Evolutionary conservation across 2,888 invertebrate species (phyloP).

Genomic region (Scaptomyza caliginosa): DNA sequence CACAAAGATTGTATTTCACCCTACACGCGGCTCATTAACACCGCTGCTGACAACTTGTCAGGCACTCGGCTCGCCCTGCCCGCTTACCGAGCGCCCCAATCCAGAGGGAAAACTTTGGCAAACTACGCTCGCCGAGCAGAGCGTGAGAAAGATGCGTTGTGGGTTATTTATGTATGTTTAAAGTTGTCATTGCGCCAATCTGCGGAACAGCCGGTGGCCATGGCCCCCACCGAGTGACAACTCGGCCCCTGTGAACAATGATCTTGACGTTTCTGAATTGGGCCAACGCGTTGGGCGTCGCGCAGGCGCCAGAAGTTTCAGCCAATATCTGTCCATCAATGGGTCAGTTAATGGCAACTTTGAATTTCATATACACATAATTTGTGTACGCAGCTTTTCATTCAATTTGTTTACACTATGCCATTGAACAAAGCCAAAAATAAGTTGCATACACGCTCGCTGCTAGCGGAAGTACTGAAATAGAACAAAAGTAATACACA

Average conservation of each 20-base stretch:
- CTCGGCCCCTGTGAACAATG: constrained; percentile 2
- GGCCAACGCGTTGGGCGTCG: constrained; percentile 54
- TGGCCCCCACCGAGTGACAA: constrained; percentile 47
- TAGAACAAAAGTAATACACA: constrained; percentile 46
- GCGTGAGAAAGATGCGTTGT: constrained; percentile 52
- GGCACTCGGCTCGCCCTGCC: neutral
- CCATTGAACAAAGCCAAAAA: constrained; percentile 22
- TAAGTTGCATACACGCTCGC: constrained; percentile 13
- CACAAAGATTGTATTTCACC: constrained; percentile 15
- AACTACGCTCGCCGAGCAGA: constrained; percentile 14
- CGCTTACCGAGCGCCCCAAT: neutral
- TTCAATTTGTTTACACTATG: constrained; percentile 27
- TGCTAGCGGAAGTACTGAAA: constrained; percentile 53
- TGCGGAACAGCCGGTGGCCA: constrained; percentile 46
- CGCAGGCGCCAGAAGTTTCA: constrained; percentile 25
- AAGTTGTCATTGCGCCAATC: constrained; percentile 28
- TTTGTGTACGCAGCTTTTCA: constrained; percentile 9
- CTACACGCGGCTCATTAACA: constrained; percentile 56
- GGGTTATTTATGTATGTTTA: constrained; percentile 5
- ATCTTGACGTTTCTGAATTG: constrained; percentile 28
- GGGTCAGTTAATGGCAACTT: constrained; percentile 24
- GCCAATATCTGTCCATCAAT: constrained; percentile 9
- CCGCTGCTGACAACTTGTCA: constrained; percentile 61
- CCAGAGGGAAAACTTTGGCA: constrained; percentile 34
- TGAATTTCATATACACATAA: neutral